These are phyloP conservation scores for Aphelenchoides fujianensis DNA, from an alignment of 1,140 invertebrate species.

Conservation along the genomic window DNA sequence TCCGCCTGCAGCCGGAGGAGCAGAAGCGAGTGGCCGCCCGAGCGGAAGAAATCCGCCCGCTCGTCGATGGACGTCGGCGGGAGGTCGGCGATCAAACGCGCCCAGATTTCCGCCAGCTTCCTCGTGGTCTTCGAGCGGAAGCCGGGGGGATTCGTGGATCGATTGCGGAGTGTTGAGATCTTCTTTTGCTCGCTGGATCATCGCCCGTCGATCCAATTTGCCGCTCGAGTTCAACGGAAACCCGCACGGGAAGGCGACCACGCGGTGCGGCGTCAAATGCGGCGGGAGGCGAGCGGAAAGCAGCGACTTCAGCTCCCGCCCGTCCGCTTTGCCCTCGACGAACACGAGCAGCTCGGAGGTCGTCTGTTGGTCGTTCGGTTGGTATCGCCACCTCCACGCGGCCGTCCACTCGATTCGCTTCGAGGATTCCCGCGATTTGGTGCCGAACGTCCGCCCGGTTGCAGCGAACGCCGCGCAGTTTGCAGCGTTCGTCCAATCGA, in stretches of 20 bases:
- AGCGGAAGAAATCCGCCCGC: slow-evolving; percentile 33
- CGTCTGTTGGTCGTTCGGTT: too few relatives aligned
- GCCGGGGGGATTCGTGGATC: too few relatives aligned
- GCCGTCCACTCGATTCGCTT: slow-evolving; percentile 23
- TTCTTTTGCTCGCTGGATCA: too few relatives aligned
- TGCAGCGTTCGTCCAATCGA: slow-evolving; percentile 38
- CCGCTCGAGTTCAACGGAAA: slow-evolving; percentile 43
- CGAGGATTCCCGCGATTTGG: slow-evolving; percentile 8
- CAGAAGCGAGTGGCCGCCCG: slow-evolving; percentile 45
- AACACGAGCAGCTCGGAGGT: slow-evolving; percentile 1
- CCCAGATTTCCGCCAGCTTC: slow-evolving; percentile 16
- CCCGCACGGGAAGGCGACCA: not conserved
- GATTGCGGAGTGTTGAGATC: too few relatives aligned
- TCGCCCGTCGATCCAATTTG: slow-evolving; percentile 33
- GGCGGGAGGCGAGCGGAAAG: not conserved
- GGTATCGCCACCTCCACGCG: not conserved
- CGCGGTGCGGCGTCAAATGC: slow-evolving; percentile 22
- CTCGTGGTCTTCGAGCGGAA: too few relatives aligned
- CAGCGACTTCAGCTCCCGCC: not conserved
- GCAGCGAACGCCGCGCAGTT: slow-evolving; percentile 39
- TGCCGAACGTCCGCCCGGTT: slow-evolving; percentile 22
- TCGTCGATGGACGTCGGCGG: not conserved
- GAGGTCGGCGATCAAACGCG: not conserved
- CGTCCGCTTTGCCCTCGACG: slow-evolving; percentile 14
- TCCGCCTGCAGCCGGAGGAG: slow-evolving; percentile 26